Conservation (phyloP, 2,113 vertebrate genomes). For the Tamias sibiricus region DNA sequence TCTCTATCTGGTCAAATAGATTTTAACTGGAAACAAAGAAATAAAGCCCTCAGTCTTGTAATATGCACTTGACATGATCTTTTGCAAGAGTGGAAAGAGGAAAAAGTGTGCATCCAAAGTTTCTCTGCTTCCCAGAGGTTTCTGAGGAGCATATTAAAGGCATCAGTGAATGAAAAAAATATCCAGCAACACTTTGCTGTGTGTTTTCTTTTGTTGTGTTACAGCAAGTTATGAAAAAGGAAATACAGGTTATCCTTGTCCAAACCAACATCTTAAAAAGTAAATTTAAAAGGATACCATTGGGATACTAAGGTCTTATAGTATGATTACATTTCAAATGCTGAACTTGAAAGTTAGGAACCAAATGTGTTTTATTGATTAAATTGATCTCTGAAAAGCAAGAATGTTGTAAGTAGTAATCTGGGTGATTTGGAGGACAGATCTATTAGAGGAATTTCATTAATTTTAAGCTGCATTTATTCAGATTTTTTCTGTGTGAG, state of each 20-base stretch:
- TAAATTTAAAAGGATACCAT: conserved; percentile 12
- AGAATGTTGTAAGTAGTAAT: conserved; percentile 21
- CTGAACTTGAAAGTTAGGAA: conserved; percentile 19
- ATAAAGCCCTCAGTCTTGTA: conserved; percentile 48
- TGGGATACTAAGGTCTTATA: conserved; percentile 23
- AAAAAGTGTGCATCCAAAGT: conserved; percentile 36
- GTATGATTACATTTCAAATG: conserved; percentile 19
- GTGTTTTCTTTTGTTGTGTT: conserved; percentile 12
- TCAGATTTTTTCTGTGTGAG: conserved; percentile 24
- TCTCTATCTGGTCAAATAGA: conserved; percentile 61
- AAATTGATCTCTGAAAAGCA: conserved; percentile 46
- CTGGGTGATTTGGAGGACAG: background rate
- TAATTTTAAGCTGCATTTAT: conserved; percentile 20
- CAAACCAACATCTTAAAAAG: conserved; percentile 55
- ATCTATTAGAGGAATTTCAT: background rate
- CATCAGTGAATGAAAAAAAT: conserved; percentile 62
- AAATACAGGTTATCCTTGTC: conserved; percentile 34
- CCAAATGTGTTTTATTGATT: conserved; percentile 40
- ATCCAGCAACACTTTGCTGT: background rate
- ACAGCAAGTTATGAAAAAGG: background rate
- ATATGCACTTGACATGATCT: conserved; percentile 23
- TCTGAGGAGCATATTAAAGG: conserved; percentile 60
- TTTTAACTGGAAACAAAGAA: conserved; percentile 73
- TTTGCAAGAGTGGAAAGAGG: conserved; percentile 11
- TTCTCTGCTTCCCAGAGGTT: conserved; percentile 48